Evolutionary conservation across 2,113 vertebrate genomes (phyloP).

Genomic region (Chamaetylas fuelleborni): DNA sequence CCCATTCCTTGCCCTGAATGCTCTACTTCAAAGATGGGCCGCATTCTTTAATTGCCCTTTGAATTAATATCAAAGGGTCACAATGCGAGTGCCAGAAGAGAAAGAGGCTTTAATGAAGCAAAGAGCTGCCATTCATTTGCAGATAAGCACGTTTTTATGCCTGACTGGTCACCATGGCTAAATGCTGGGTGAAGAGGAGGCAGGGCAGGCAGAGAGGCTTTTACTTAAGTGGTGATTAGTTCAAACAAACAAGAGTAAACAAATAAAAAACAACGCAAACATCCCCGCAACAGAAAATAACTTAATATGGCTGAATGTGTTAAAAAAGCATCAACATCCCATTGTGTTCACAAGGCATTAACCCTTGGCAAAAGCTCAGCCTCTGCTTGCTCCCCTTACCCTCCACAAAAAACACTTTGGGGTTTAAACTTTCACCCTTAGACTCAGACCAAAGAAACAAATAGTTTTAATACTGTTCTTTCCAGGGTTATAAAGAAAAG

Average conservation of each 20-base stretch:
- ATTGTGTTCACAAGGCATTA: not conserved
- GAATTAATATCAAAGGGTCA: slow-evolving; percentile 99
- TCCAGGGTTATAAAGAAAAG: not conserved
- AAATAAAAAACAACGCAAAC: slow-evolving; percentile 67
- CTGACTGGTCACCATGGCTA: slow-evolving; percentile 76
- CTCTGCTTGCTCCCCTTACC: not conserved
- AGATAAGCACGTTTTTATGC: slow-evolving; percentile 97
- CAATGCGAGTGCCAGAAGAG: slow-evolving; percentile 98
- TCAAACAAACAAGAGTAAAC: slow-evolving; percentile 86
- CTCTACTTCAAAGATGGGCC: slow-evolving; percentile 98
- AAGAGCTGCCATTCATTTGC: slow-evolving; percentile 98
- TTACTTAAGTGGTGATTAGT: slow-evolving; percentile 77
- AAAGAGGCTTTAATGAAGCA: slow-evolving; percentile 99
- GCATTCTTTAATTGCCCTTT: slow-evolving; percentile 99
- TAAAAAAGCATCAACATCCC: not conserved
- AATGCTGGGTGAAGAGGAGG: slow-evolving; percentile 72
- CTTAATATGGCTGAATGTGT: slow-evolving; percentile 19
- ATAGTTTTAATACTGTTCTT: not conserved
- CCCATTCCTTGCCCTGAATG: slow-evolving; percentile 90
- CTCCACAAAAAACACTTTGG: not conserved
- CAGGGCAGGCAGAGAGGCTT: slow-evolving; percentile 47
- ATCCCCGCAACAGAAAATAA: slow-evolving; percentile 67
- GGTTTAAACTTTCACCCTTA: not conserved
- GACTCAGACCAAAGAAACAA: not conserved
- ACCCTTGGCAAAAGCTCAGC: not conserved